Base-by-base conservation (phyloP, 2,888 invertebrate species). In the Mantis religiosa region DNA sequence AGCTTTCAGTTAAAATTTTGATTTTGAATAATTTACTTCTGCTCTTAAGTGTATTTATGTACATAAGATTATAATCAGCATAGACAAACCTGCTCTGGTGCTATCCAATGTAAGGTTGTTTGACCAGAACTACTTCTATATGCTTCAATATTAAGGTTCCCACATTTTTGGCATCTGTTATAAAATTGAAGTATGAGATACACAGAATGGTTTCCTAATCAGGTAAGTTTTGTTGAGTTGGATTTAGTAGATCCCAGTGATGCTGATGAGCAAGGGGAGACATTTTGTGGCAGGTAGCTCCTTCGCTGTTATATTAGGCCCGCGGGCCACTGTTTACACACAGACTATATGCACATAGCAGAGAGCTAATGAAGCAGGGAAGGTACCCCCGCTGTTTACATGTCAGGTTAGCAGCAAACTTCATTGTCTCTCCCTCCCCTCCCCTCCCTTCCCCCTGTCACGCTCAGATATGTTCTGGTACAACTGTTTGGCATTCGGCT, bases 271-370 rank as follows among this genome's bases (percentile, higher is more conserved):
- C 54, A 20, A 71, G 41, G 54, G 54, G 54, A 25, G 25, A 25
- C 15, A 15, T 20, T 54, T 71, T 71, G 54, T 25, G 54, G 54
- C 54, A 71, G 20, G 54, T 71, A 71, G 20, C 54, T 71, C 54
- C 54, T 71, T 71, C 54, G 25, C 20, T 71, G 54, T 71, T 71
- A 71, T 87, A 87, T 87, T 87, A 87, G 87, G 81, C 87, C 87
- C 87, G 87, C 87, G 87, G 87, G 87, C 87, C 82, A 82, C 87
- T 88, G 88, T 88, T 88, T 88, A 84, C 88, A 28, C 83, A 83
- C 71, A 82, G 84, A 83, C 84, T 84, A 88, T 88, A 88, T 88
- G 84, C 88, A 88, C 88, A 88, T 84, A 54, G 88, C 28, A 83
- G 88, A 83, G 47, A 82, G 54, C 88, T 88, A 88, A 88, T 88